Base-by-base conservation (phyloP, 2,888 invertebrate species). In the Mimumesa dahlbomi region DNA sequence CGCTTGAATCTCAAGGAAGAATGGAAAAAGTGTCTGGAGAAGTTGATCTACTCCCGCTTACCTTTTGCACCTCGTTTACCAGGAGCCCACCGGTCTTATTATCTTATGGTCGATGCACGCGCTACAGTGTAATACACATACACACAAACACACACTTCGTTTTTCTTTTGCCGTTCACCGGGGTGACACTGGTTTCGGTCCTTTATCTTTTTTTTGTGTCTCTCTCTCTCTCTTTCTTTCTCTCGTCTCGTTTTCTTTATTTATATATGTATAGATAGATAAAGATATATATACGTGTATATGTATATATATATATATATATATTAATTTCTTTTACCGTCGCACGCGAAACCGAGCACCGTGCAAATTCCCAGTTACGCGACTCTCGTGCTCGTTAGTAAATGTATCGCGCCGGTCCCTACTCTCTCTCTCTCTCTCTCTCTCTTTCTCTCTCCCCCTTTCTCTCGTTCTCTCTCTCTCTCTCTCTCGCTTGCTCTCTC, bases 281-380 rank as follows among this genome's bases (percentile, higher is more conserved):
- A n/a, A n/a, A n/a, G n/a, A n/a, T n/a, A n/a, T n/a, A n/a, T n/a
- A n/a, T n/a, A n/a, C n/a, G n/a, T n/a, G n/a, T n/a, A n/a, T n/a
- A n/a, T n/a, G n/a, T n/a, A n/a, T n/a, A n/a, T n/a, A n/a, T n/a
- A n/a, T n/a, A n/a, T n/a, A n/a, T 4, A 29, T 6, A 29, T 29
- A 6, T 29, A 29, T 29, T 7, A 29, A 29, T 7, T 34, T 29
- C 29, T n/a, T 11, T 31, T 19, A 45, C 25, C 42, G 16, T 69
- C 66, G 64, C 75, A 78, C 77, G 66, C 78, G 75, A 72, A 69
- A 75, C 72, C 69, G 69, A 67, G 72, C 77, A 73, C 69, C 73
- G 66, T 67, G 69, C 72, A 61, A 66, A 45, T 48, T 34, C 45
- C 50, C 53, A 45, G 13, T 38, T 57, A 56, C 46, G 50, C 57